Conservation (phyloP, 2,888 invertebrate genomes). For the Lasioglossum morio region DNA sequence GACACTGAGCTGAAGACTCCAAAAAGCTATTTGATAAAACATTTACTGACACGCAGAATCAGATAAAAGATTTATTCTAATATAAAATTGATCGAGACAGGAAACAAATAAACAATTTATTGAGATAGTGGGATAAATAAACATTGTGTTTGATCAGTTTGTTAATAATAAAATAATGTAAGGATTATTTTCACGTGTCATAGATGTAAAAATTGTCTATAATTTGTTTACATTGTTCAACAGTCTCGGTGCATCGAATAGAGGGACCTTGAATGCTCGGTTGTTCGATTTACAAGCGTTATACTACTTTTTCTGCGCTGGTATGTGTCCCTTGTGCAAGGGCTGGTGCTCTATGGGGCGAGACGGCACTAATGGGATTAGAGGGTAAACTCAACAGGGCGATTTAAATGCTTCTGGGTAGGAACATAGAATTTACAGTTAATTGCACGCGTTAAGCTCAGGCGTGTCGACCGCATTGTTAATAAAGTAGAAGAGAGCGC, state of each 20-base stretch:
- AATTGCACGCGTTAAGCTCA: constrained; percentile 57
- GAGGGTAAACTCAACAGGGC: constrained; percentile 64
- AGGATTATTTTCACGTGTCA: neutral
- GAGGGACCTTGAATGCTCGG: constrained; percentile 33
- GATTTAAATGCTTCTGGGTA: constrained; percentile 67
- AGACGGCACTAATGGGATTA: constrained; percentile 67
- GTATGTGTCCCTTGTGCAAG: constrained; percentile 14
- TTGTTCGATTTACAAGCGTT: constrained; percentile 20
- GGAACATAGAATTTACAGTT: constrained; percentile 65
- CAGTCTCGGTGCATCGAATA: neutral
- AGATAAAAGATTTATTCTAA: neutral
- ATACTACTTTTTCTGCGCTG: constrained; percentile 25
- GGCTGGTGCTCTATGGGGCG: constrained; percentile 32
- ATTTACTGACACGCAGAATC: no score
- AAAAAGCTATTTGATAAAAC: neutral
- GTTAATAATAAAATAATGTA: neutral
- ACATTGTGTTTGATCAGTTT: neutral
- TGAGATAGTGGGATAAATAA: no score
- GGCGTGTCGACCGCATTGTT: constrained; percentile 39
- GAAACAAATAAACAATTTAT: no score
- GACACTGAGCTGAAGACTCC: no score
- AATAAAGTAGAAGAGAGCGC: constrained; percentile 57
- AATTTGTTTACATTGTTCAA: neutral
- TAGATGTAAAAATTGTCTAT: neutral
- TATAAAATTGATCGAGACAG: no score